These are phyloP conservation scores for Somateria mollissima DNA, from an alignment of 2,797 vertebrate species.

Conservation along the genomic window DNA sequence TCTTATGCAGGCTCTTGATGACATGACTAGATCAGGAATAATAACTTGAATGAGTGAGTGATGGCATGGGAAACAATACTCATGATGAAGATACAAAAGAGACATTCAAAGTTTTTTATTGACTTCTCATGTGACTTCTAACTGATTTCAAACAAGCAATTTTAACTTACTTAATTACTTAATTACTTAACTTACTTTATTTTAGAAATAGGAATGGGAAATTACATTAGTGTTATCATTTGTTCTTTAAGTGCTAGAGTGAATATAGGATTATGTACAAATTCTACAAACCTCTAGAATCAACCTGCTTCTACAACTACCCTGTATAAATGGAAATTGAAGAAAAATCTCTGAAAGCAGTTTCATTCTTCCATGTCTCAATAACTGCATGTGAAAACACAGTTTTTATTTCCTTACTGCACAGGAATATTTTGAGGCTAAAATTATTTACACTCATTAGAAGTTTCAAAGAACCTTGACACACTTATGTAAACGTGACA, in stretches of 20 bases:
- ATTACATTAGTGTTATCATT: background rate
- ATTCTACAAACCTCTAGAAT: background rate
- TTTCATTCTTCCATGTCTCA: background rate
- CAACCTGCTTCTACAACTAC: background rate
- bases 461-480: background rate
- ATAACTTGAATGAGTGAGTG: background rate
- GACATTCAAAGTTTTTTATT: background rate
- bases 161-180: background rate
- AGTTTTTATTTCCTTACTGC: background rate
- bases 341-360: background rate
- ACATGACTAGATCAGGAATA: slow-evolving; percentile 4
- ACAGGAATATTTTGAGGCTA: background rate
- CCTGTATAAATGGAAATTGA: background rate
- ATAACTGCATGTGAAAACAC: background rate
- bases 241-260: background rate
- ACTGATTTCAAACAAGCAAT: background rate
- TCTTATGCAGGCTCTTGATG: background rate
- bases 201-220: background rate
- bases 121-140: background rate
- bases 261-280: background rate
- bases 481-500: background rate
- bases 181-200: background rate
- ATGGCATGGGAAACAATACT: background rate
- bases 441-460: background rate
- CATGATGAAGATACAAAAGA: background rate